Evolutionary conservation across 1,140 invertebrate species (phyloP).

Genomic region (Saccostrea glomerata): DNA sequence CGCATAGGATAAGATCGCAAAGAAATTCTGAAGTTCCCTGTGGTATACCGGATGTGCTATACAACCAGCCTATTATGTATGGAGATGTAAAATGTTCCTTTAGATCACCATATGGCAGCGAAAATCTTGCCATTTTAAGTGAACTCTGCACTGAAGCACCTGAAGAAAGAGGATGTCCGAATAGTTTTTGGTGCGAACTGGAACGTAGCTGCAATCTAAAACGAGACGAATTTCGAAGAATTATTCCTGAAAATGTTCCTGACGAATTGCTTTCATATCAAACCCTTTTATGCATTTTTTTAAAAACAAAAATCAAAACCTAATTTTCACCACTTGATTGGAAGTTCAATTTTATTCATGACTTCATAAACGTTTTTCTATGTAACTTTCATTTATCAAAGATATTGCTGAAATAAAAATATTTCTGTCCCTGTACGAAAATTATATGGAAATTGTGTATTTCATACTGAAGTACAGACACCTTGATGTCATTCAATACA

Average conservation of each 20-base stretch:
- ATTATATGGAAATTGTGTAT: too few relatives aligned
- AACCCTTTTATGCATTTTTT: background rate
- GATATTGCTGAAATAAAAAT: too few relatives aligned
- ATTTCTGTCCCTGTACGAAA: too few relatives aligned
- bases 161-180: background rate
- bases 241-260: background rate
- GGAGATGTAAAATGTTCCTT: background rate
- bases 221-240: background rate
- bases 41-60: slow-evolving; percentile 20
- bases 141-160: background rate
- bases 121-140: slow-evolving; percentile 1
- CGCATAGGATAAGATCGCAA: background rate
- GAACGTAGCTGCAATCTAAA: background rate
- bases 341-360: too few relatives aligned
- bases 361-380: too few relatives aligned
- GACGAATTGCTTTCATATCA: background rate
- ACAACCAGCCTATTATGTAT: background rate
- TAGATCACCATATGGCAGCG: background rate
- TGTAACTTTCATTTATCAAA: too few relatives aligned
- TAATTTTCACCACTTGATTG: too few relatives aligned
- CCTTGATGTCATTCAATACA: too few relatives aligned
- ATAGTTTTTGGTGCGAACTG: background rate
- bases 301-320: background rate
- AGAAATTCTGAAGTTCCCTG: slow-evolving; percentile 12
- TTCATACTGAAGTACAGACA: too few relatives aligned